Base-by-base conservation (phyloP, 2,113 vertebrate species). In the Eubucco bourcierii region DNA sequence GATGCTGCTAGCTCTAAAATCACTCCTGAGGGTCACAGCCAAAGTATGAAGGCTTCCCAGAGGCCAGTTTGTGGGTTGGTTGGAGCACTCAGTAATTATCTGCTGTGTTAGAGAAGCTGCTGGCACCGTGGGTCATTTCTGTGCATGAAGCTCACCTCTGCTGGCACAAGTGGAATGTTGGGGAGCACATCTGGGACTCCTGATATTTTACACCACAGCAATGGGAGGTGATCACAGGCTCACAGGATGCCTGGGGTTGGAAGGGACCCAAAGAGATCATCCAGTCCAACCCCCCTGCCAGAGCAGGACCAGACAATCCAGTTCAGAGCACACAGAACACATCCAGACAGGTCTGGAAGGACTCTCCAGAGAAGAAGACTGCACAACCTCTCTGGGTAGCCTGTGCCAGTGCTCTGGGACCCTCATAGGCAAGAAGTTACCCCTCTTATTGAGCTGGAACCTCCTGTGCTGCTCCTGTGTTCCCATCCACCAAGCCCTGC, bases 401-500 rank as follows among this genome's bases (percentile, higher is more conserved):
- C 41, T 41, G 41, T 41, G 41, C 41, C 41, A 41, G 41, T 13
- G 41, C 41, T 41, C 41, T 41, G 41, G 41, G 41, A 41, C 15
- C 41, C 41, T 41, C 6, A 15, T 14, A 41, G 41, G 7, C 12
- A 41, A 41, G 41, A 41, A 15, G 13, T 41, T 41, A 5, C 5
- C 41, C 41, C 41, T 41, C 15, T 13, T 41, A 14, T 41, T 41
- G 41, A 41, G 41, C 41, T 41, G 41, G 41, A 41, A 15, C 41
- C 41, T 41, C 13, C 41, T 41, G 41, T 41, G 41, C 41, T 41
- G 41, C 41, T 41, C 41, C 41, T 41, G 41, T 85, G 44, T 75
- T 91, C 53, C 66, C 20, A 88, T 92, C 65, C 39, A 65, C 87
- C 72, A 61, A 86, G 61, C 89, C 80, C 79, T 91, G 84, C 72